phyloP scores from a whole-genome alignment of 2,797 vertebrate genomes.

The Trachops cirrhosus region DNA sequence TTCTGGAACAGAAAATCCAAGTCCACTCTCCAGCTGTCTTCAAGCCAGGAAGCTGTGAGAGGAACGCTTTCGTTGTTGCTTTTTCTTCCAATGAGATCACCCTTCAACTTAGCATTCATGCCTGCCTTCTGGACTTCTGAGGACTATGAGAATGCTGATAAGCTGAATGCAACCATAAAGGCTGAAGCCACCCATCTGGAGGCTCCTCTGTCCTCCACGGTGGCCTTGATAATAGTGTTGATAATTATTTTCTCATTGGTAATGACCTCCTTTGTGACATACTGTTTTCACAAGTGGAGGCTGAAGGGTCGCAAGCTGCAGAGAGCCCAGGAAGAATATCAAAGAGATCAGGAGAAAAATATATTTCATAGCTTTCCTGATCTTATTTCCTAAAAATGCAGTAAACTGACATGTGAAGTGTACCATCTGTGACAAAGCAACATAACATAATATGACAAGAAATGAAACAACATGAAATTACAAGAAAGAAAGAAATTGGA shows the following conservation, averaged over 20 bases:
- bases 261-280: constrained; percentile 80
- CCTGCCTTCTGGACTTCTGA: constrained; percentile 61
- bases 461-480: not conserved
- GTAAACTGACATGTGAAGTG: not conserved
- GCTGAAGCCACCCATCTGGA: constrained; percentile 69
- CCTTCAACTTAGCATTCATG: constrained; percentile 59
- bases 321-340: constrained; percentile 84
- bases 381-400: constrained; percentile 65
- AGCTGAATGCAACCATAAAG: constrained; percentile 72
- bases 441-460: constrained; percentile 2
- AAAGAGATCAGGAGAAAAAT: constrained; percentile 82
- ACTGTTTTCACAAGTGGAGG: constrained; percentile 85
- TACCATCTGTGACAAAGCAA: not conserved
- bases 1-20: not conserved
- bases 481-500: not conserved
- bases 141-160: constrained; percentile 57
- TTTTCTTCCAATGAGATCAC: constrained; percentile 79
- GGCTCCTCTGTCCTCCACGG: constrained; percentile 81
- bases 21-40: not conserved
- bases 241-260: constrained; percentile 79
- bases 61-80: not conserved
- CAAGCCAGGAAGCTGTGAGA: not conserved
- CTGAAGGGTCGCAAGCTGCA: constrained; percentile 81
- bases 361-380: constrained; percentile 70
- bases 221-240: constrained; percentile 81